phyloP scores from a whole-genome alignment of 2,888 invertebrate genomes.

The Polydrusus pterygomalis region DNA sequence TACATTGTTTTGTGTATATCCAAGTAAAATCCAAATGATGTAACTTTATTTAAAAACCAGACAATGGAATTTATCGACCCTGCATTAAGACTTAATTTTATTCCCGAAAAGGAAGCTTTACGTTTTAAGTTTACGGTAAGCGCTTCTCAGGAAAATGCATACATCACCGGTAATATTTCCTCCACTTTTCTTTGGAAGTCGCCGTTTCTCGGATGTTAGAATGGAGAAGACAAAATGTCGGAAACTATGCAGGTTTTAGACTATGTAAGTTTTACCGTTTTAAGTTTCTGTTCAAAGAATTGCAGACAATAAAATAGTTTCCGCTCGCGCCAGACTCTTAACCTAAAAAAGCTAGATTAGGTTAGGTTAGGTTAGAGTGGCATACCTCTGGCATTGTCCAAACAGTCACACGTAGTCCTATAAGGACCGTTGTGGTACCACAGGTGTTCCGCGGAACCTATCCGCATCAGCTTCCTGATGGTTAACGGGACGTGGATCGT shows the following conservation, averaged over 20 bases:
- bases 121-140: slow-evolving; percentile 37
- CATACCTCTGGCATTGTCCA: too few relatives aligned
- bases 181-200: slow-evolving; percentile 10
- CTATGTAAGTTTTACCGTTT: background rate
- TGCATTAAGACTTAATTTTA: slow-evolving; percentile 49
- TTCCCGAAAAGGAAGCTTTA: slow-evolving; percentile 43
- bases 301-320: too few relatives aligned
- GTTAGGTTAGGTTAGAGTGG: too few relatives aligned
- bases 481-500: too few relatives aligned
- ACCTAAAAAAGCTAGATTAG: too few relatives aligned
- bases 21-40: background rate
- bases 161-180: slow-evolving; percentile 48
- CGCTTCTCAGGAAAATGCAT: slow-evolving; percentile 43
- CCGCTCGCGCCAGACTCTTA: too few relatives aligned
- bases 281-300: too few relatives aligned
- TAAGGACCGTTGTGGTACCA: too few relatives aligned
- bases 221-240: slow-evolving; percentile 4
- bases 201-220: slow-evolving; percentile 2
- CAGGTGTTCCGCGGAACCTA: too few relatives aligned
- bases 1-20: too few relatives aligned
- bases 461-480: too few relatives aligned
- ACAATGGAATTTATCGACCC: slow-evolving; percentile 41
- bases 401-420: too few relatives aligned
- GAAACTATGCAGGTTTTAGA: background rate
- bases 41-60: slow-evolving; percentile 9